Evolutionary conservation across 2,888 invertebrate genomes (phyloP).

Genomic region (Pammene aurita): DNA sequence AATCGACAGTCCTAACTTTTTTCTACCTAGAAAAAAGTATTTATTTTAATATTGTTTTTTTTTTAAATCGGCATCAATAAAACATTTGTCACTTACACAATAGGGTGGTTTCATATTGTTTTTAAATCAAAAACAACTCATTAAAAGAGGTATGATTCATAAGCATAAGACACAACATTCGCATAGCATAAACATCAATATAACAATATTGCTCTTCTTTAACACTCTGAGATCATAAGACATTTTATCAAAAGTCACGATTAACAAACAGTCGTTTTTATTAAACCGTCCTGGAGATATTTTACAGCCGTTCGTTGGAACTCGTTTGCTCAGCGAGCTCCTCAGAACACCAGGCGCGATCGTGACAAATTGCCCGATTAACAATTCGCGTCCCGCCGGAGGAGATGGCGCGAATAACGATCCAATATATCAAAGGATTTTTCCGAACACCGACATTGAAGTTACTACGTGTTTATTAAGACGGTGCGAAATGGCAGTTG

Average conservation of each 20-base stretch:
- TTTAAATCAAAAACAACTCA: no score
- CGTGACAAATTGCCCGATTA: constrained; percentile 81
- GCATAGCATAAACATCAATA: no score
- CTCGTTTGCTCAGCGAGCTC: constrained; percentile 57
- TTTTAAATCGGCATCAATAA: no score
- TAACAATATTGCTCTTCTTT: no score
- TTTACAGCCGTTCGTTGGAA: constrained; percentile 36
- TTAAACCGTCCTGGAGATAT: constrained; percentile 38
- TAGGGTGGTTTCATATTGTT: no score
- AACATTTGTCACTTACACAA: no score
- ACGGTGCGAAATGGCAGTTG: constrained; percentile 42
- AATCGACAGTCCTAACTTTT: no score
- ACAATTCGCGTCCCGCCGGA: constrained; percentile 70
- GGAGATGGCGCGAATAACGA: constrained; percentile 81
- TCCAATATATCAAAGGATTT: constrained; percentile 82
- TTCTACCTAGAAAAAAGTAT: no score
- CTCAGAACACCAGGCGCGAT: constrained; percentile 73
- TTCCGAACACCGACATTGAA: constrained; percentile 68
- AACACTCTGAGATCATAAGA: no score
- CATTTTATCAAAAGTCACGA: background rate
- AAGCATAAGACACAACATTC: no score
- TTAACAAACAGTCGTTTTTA: constrained; percentile 29
- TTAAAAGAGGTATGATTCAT: no score
- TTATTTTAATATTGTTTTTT: no score
- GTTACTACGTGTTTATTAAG: constrained; percentile 68